A percentile compares a stretch with the other conserved stretches of the same genome.
Evolutionary conservation across 2,888 invertebrate genomes (phyloP).

Genomic region (Sinotaia quadrata): DNA sequence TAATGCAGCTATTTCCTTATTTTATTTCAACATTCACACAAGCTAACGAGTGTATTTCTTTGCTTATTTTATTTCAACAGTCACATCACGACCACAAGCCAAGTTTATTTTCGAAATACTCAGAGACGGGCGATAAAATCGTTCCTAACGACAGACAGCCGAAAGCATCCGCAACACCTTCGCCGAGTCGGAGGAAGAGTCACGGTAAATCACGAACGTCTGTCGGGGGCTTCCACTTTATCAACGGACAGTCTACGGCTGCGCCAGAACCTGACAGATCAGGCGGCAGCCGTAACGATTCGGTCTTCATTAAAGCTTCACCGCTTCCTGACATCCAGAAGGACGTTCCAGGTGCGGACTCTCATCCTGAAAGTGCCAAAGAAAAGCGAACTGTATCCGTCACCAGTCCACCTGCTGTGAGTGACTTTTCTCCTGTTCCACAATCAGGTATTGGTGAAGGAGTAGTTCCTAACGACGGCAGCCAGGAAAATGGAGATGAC

Average conservation of each 20-base stretch:
- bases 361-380: neutral
- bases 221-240: neutral
- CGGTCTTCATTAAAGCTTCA: constrained; percentile 11
- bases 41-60: no score
- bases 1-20: neutral
- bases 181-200: neutral
- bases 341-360: neutral
- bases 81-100: neutral
- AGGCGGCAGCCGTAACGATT: constrained; percentile 4
- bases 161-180: neutral
- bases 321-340: constrained; percentile 27
- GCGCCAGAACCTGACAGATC: neutral
- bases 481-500: neutral
- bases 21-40: neutral
- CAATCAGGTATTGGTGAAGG: neutral
- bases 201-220: neutral
- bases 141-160: neutral
- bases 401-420: neutral
- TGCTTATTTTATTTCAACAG: constrained; percentile 17
- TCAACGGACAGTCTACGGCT: neutral
- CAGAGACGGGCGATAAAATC: constrained; percentile 53
- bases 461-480: neutral
- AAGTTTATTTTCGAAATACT: constrained; percentile 52
- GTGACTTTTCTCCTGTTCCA: neutral
- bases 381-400: constrained; percentile 21